These are phyloP conservation scores for Epizoanthus ramosus DNA, from an alignment of 92 coral and sea anemone species.

Conservation along the genomic window DNA sequence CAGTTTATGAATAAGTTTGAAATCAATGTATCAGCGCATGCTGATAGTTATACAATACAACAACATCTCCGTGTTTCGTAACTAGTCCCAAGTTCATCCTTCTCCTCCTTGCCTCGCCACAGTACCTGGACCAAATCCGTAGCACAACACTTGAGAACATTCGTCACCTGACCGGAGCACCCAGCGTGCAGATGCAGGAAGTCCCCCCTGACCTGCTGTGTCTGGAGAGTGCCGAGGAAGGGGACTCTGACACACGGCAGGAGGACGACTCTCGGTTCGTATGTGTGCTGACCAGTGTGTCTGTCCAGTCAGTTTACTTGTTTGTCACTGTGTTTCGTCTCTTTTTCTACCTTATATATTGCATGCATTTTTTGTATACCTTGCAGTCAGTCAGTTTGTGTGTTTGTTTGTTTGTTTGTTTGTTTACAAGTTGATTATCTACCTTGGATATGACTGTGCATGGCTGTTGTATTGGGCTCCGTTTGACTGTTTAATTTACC, in stretches of 20 bases:
- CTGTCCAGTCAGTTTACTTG: not conserved
- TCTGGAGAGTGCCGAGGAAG: constrained; percentile 76
- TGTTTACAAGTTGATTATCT: too few species aligned
- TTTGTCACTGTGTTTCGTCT: not conserved
- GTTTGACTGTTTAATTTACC: too few species aligned
- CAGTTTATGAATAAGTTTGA: too few species aligned
- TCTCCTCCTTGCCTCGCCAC: not conserved
- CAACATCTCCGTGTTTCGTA: not conserved
- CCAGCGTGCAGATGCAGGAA: constrained; percentile 98
- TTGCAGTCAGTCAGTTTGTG: not conserved
- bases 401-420: too few species aligned
- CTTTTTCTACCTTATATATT: too few species aligned
- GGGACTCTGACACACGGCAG: constrained; percentile 77
- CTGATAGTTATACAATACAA: not conserved
- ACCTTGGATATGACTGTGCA: too few species aligned
- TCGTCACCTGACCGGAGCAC: constrained; percentile 85
- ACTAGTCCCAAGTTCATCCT: not conserved
- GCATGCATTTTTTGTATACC: not conserved
- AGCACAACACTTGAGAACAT: constrained; percentile 91
- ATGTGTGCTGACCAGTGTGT: not conserved
- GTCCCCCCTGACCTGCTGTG: constrained; percentile 97
- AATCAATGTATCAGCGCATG: too few species aligned
- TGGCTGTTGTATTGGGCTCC: too few species aligned
- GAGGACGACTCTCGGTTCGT: constrained; percentile 79
- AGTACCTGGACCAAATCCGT: constrained; percentile 95